A percentile compares a stretch with the other conserved stretches of the same genome.
Evolutionary conservation across 2,113 vertebrate species (phyloP).

Genomic region (Dolichotis patagonum): DNA sequence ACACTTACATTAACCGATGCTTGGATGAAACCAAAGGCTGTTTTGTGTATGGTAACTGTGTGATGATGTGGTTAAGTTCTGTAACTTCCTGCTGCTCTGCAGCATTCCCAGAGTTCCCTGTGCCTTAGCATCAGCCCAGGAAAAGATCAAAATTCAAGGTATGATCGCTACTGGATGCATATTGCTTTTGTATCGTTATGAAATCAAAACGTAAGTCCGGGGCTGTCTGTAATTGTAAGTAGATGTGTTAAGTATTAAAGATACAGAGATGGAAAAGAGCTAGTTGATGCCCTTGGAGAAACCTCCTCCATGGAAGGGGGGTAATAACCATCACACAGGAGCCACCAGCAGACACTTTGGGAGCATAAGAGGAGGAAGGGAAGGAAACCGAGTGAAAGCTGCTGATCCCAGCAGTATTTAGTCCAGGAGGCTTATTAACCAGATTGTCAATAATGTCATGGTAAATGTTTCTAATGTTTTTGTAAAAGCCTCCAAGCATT

Average conservation of each 20-base stretch:
- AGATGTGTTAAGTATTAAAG: background rate
- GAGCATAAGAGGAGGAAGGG: background rate
- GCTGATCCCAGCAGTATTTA: slow-evolving; percentile 58
- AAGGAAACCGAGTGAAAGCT: background rate
- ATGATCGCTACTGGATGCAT: background rate
- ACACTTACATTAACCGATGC: background rate
- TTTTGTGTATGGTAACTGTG: too few species aligned
- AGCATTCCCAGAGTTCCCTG: too few species aligned
- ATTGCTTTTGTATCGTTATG: background rate
- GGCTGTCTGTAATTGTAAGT: background rate
- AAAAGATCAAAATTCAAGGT: background rate
- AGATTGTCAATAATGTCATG: slow-evolving; percentile 78
- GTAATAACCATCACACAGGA: too few species aligned
- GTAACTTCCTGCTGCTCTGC: background rate
- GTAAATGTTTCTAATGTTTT: slow-evolving; percentile 80
- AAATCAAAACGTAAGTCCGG: too few species aligned
- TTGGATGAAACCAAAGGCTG: background rate
- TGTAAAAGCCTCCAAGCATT: slow-evolving; percentile 79
- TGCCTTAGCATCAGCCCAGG: background rate
- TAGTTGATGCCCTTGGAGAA: background rate
- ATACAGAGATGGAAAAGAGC: background rate
- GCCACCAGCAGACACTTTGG: background rate
- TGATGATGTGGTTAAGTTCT: background rate
- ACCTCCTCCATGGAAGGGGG: background rate
- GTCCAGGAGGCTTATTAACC: slow-evolving; percentile 74